Evolutionary conservation across 2,888 invertebrate species (phyloP).

Genomic region (Pemphredon lugubris): DNA sequence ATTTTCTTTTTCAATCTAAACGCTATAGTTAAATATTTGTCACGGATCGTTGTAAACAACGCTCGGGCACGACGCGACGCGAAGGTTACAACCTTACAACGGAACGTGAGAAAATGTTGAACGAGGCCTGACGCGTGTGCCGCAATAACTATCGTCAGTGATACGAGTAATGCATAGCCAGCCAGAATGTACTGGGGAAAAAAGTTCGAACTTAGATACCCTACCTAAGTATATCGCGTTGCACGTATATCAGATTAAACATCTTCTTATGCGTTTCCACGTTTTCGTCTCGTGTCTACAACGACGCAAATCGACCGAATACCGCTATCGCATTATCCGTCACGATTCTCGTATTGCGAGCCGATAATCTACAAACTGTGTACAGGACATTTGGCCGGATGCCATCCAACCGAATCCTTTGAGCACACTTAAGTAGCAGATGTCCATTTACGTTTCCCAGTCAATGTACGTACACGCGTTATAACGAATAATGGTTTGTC

Average conservation of each 20-base stretch:
- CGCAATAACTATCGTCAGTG: too few species aligned
- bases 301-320: background rate
- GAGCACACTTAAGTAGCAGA: background rate
- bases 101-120: too few species aligned
- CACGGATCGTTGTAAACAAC: too few species aligned
- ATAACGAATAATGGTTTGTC: background rate
- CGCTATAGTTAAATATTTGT: too few species aligned
- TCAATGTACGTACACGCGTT: background rate
- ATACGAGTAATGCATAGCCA: too few species aligned
- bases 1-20: too few species aligned
- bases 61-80: too few species aligned
- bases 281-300: background rate
- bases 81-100: too few species aligned
- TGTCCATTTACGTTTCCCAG: background rate
- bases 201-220: too few species aligned
- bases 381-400: slow-evolving; percentile 7
- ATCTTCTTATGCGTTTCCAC: background rate
- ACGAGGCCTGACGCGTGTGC: too few species aligned
- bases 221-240: too few species aligned
- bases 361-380: background rate
- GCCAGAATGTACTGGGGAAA: too few species aligned
- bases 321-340: background rate
- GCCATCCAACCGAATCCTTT: slow-evolving; percentile 1
- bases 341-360: slow-evolving; percentile 7
- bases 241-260: background rate